Evolutionary conservation across 2,888 invertebrate species (phyloP).

Genomic region (Anagyrus pseudococci): DNA sequence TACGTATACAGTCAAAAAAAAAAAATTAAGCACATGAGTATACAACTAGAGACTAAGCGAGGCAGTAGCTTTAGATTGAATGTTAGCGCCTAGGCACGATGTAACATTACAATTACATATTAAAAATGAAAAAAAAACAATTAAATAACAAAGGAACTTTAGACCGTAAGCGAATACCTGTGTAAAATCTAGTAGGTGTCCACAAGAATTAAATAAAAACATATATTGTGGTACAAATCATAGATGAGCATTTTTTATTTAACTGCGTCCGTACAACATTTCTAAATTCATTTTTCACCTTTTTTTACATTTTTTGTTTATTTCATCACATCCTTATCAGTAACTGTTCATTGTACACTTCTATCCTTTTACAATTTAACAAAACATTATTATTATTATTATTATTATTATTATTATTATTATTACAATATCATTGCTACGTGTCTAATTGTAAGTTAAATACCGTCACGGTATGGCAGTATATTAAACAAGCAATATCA

Average conservation of each 20-base stretch:
- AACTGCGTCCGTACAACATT: background rate
- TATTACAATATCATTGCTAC: too few relatives aligned
- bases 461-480: too few relatives aligned
- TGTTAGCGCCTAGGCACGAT: constrained; percentile 60
- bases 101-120: constrained; percentile 60
- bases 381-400: too few relatives aligned
- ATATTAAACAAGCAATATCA: too few relatives aligned
- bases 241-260: constrained; percentile 40
- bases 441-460: too few relatives aligned
- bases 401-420: too few relatives aligned
- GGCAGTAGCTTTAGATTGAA: constrained; percentile 59
- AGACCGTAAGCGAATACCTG: constrained; percentile 60
- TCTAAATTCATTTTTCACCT: constrained; percentile 2
- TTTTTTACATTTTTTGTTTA: too few relatives aligned
- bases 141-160: constrained; percentile 48
- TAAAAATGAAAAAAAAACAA: constrained; percentile 48
- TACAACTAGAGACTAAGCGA: constrained; percentile 59
- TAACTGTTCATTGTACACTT: too few relatives aligned
- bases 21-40: constrained; percentile 59
- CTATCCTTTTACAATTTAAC: too few relatives aligned
- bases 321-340: too few relatives aligned
- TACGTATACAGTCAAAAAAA: constrained; percentile 48
- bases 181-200: constrained; percentile 62
- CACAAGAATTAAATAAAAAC: constrained; percentile 62
- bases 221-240: constrained; percentile 62